These are phyloP conservation scores for Copidosoma floridanum DNA, from an alignment of 1,140 invertebrate genomes.

Conservation along the genomic window DNA sequence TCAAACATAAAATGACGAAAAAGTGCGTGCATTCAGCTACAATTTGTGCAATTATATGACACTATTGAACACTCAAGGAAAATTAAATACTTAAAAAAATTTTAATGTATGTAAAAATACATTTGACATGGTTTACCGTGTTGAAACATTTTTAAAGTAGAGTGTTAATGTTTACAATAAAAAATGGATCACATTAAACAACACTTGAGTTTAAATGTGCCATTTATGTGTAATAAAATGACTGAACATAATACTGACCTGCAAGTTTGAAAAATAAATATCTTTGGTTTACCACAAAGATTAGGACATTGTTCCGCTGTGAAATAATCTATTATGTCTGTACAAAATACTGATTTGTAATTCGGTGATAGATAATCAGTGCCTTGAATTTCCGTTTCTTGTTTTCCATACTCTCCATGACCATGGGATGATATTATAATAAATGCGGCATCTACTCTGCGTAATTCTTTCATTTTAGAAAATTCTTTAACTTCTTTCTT, in stretches of 20 bases:
- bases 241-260: conserved; percentile 48
- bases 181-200: background rate
- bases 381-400: conserved; percentile 40
- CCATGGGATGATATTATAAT: conserved; percentile 65
- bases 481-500: conserved; percentile 43
- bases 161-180: background rate
- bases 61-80: no score
- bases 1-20: background rate
- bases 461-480: conserved; percentile 41
- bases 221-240: background rate
- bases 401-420: conserved; percentile 42
- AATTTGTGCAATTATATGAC: no score
- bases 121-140: no score
- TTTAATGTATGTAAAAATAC: background rate
- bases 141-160: no score
- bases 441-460: conserved; percentile 57
- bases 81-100: background rate
- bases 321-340: conserved; percentile 62
- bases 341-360: conserved; percentile 36
- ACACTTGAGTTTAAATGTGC: background rate
- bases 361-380: conserved; percentile 30
- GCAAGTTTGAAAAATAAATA: conserved; percentile 78
- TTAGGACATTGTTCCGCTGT: conserved; percentile 60
- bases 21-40: no score
- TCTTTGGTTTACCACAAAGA: conserved; percentile 70